Base-by-base conservation (phyloP, 2,113 vertebrate genomes). In the Urocynchramus pylzowi region DNA sequence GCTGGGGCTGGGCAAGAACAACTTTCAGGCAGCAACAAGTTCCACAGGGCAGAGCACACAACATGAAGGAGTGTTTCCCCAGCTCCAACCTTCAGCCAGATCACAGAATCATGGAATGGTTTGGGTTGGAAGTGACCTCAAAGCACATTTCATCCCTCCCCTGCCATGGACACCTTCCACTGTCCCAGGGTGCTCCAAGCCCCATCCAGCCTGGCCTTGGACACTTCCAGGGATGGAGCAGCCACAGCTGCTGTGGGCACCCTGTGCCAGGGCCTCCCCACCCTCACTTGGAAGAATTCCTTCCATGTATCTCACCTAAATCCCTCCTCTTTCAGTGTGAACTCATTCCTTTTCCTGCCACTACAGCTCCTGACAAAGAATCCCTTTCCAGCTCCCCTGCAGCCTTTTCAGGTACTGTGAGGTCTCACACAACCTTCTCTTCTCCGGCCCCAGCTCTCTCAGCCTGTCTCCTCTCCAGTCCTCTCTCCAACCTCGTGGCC, bases 181-280 rank as follows among this genome's bases (percentile, higher is more conserved):
- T 4, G 0, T 1, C 19, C 39, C 77, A 74, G 60, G 33, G 0
- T 24, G 39, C 28, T 67, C 45, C 60, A 20, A 89, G 16, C 23
- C 7, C 4, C 0, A 0, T 52, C 44, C 37, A 74, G 0, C 28
- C 60, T 5, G 2, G 16, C 33, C 44, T n/a, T 24, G 44, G 13
- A 21, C 45, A 82, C 23, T 60, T 5, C 16, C 60, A 74, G 45
- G 33, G 52, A 67, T 30, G 19, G 18, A 1, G 37, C 42, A 74
- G 76, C 31, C 59, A 65, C 67, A 73, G 42, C 19, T 80, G 13
- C 50, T 9, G 52, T 57, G 35, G 14, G 9, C 11, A 80, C 0
- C 27, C 42, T 42, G 15, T 65, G 44, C 37, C 59, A 67, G 33
- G 27, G 23, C 37, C 52, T 74, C 3, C 0, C 28, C 27, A 30